Percentiles rank a stretch among this genome's conserved stretches.
These are phyloP conservation scores for Eulemur macaco DNA, from an alignment of 2,113 vertebrate genomes.

Conservation along the genomic window DNA sequence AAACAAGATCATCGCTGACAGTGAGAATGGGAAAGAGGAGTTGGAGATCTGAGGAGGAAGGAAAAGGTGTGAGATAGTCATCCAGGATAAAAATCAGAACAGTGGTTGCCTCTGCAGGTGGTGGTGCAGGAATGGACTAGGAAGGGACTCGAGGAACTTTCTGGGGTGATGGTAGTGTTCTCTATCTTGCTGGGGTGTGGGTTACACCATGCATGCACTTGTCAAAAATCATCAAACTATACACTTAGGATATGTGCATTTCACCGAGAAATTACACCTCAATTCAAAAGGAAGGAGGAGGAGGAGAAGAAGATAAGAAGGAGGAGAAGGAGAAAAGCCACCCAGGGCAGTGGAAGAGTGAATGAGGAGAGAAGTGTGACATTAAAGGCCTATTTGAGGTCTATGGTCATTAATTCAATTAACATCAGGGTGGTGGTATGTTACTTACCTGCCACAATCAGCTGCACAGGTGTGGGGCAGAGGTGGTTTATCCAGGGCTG, in stretches of 20 bases:
- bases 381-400: background rate
- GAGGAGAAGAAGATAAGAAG: background rate
- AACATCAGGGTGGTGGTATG: background rate
- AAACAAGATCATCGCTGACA: background rate
- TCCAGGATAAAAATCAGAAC: background rate
- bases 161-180: background rate
- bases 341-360: background rate
- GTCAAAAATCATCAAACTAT: background rate
- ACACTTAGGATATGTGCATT: background rate
- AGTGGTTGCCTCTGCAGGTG: background rate
- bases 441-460: background rate
- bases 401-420: background rate
- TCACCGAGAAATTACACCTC: background rate
- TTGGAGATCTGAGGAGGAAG: background rate
- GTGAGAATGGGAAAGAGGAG: background rate
- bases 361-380: background rate
- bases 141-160: background rate
- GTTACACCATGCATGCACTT: background rate
- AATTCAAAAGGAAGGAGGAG: background rate
- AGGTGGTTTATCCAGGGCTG: background rate
- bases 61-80: background rate
- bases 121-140: background rate
- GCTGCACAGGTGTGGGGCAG: background rate
- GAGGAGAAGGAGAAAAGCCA: background rate
- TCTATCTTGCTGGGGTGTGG: background rate